Evolutionary conservation across 1,140 invertebrate genomes (phyloP), one percentile per base, ranked within the genome.

Genomic region (Laupala kohalensis): DNA sequence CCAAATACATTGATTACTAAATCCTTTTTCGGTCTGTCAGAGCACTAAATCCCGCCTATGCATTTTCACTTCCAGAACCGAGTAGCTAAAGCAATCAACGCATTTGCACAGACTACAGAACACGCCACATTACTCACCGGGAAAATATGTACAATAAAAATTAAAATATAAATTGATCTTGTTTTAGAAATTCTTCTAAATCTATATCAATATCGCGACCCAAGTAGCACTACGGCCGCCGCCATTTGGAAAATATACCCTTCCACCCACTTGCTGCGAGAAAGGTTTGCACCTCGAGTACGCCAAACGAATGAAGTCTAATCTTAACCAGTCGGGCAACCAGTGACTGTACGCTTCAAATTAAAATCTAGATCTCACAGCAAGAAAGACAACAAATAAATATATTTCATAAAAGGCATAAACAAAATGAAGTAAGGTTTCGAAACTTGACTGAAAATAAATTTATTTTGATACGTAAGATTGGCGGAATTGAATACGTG

Each of bases 231-330:
- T 29, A 23, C 67, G 15, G 29, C 23, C 28, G 15, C 29, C 67
- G 67, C 67, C 67, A 68, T 68, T 68, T 23, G 28, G 28, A 37
- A 68, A 23, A 6, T 68, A n/a, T 68, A 68, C n/a, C 67, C 5
- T 12, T 68, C 67, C 67, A 68, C 67, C 67, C 67, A 68, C 67
- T 68, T 37, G 28, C 67, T 68, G 19, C 67, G 28, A 68, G n/a
- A 68, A 29, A 23, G 28, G 26, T 68, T 30, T 68, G 67, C n/a
- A 19, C 67, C 29, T 25, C 5, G 28, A 68, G 4, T n/a, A 29
- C 67, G 67, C 26, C 67, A 68, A 68, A 68, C 37, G 37, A 53
- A 53, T 53, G 37, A 53, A 53, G 37, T 53, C 37, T 53, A 53
- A 53, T 53, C 9, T 53, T 13, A 53, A 53, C 37, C 37, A 53